Evolutionary conservation across 1,140 invertebrate genomes (phyloP).

Genomic region (Oreohelix idahoensis): DNA sequence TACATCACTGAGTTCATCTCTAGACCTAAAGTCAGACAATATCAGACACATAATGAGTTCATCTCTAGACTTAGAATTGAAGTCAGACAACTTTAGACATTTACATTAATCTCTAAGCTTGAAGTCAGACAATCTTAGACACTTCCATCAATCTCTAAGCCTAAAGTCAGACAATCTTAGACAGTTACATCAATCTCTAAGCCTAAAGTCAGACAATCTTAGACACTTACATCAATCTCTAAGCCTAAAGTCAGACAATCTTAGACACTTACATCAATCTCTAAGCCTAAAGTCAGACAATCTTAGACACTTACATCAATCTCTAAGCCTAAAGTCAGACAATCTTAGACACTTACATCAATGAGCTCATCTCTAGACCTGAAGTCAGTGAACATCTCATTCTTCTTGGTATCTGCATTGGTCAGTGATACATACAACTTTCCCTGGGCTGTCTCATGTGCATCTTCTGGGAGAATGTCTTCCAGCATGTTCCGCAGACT

Average conservation of each 20-base stretch:
- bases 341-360: conserved; percentile 55
- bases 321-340: too few species aligned
- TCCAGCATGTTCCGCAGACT: conserved; percentile 56
- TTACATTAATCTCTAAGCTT: conserved; percentile 59
- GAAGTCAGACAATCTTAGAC: conserved; percentile 47
- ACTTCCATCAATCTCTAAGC: conserved; percentile 59
- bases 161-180: conserved; percentile 48
- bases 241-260: too few species aligned
- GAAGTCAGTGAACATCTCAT: conserved; percentile 59
- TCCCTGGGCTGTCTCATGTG: conserved; percentile 53
- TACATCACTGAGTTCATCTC: too few species aligned
- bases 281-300: too few species aligned
- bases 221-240: too few species aligned
- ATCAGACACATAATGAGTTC: too few species aligned
- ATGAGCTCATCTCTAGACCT: conserved; percentile 60
- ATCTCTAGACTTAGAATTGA: too few species aligned
- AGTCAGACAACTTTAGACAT: background rate
- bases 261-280: too few species aligned
- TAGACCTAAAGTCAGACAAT: too few species aligned
- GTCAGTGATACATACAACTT: conserved; percentile 66
- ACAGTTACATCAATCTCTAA: conserved; percentile 58
- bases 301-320: too few species aligned
- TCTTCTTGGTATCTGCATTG: conserved; percentile 55
- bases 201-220: too few species aligned
- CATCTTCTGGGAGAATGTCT: conserved; percentile 55